Evolutionary conservation across 2,113 vertebrate species (phyloP), one percentile per base, ranked within the genome.

Genomic region (Lanius ludovicianus): DNA sequence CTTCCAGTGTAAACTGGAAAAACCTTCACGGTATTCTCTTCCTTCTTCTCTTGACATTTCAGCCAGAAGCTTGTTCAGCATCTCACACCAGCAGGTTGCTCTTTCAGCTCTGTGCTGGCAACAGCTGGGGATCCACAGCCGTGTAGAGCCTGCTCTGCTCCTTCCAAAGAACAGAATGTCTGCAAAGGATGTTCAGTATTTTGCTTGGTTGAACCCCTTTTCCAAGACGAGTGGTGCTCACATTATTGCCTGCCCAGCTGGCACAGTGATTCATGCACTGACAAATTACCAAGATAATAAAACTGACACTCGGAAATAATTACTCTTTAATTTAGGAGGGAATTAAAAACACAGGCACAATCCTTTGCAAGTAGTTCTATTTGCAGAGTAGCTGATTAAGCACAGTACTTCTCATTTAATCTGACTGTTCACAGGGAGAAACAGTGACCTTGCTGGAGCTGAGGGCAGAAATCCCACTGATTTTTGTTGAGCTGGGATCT

Each of bases 221-320:
- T 77, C 55, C 25, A 50, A 78, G 71, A 70, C 0, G 3, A 77
- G 68, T 28, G 23, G 27, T 35, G 57, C 70, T 89, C 41, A 57
- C 25, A 33, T 64, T 78, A n/a, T 62, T 39, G 41, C 30, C 57
- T 79, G 79, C 56, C 67, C 90, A 93, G 85, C 60, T 85, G 71
- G 71, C 63, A 44, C 2, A 23, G 50, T 7, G 63, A 67, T 78
- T 90, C 71, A 79, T 46, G 47, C 65, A 31, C 4, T 10, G 50
- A 63, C 75, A 93, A 90, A 88, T 79, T 80, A 85, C n/a, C 55
- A 67, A 93, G 90, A 95, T 79, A 93, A 91, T 86, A 80, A 82
- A 85, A 85, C 28, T 69, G 78, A 88, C 62, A 70, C 93, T 94
- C 41, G 16, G 59, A 94, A 96, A 93, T 76, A 73, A 94, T 79